These are phyloP conservation scores for Rotaria sp. DNA, from an alignment of 2,888 invertebrate species.

Conservation along the genomic window DNA sequence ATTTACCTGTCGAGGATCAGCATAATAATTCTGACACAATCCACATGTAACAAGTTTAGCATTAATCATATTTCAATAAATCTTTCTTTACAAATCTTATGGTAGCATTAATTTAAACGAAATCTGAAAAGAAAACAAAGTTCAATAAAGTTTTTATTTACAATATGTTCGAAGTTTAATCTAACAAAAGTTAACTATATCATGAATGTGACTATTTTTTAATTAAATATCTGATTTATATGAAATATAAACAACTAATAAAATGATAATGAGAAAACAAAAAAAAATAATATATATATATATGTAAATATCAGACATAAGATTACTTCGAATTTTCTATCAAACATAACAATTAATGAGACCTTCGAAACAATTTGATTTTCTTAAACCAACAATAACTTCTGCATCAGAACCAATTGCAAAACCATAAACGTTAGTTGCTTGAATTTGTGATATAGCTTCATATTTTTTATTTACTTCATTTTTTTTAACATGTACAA, in stretches of 20 bases:
- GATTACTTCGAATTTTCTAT: neutral
- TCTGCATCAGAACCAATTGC: neutral
- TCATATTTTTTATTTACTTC: neutral
- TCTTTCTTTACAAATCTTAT: neutral
- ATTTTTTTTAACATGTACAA: neutral
- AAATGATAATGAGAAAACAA: neutral
- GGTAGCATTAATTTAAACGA: neutral
- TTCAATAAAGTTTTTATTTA: neutral
- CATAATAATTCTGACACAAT: neutral
- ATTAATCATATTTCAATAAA: neutral
- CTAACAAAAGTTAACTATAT: neutral
- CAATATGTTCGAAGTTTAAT: neutral
- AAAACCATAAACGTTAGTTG: constrained; percentile 14
- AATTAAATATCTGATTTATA: neutral
- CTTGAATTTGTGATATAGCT: neutral
- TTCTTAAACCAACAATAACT: constrained; percentile 13
- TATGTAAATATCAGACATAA: neutral
- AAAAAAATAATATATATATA: neutral
- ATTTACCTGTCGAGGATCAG: constrained; percentile 7
- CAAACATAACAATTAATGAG: neutral
- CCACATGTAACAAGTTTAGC: neutral
- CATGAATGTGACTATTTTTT: neutral
- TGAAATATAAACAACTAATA: neutral
- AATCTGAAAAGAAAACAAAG: neutral
- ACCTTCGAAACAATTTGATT: constrained; percentile 14